A percentile compares a stretch with the other conserved stretches of the same genome.
phyloP scores from a whole-genome alignment of 2,113 vertebrate species.

The Hirundichthys speculiger region DNA sequence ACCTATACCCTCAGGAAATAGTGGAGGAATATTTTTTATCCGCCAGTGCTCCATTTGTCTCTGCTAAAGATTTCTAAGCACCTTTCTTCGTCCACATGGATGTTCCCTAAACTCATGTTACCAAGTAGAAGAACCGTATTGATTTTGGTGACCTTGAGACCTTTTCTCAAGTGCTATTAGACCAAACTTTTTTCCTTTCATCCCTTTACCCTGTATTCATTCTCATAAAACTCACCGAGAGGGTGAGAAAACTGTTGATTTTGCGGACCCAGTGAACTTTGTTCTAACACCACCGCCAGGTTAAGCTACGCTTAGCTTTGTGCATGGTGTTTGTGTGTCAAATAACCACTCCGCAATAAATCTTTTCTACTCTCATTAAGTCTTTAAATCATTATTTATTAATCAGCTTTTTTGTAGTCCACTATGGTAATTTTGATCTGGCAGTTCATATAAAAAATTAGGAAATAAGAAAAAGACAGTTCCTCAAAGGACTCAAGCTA shows the following conservation, averaged over 20 bases:
- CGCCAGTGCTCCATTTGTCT: conserved; percentile 2
- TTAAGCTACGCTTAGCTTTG: neutral
- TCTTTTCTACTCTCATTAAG: too few relatives aligned
- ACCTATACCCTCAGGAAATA: too few relatives aligned
- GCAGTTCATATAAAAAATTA: too few relatives aligned
- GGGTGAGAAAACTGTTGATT: conserved; percentile 23
- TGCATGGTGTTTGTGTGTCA: neutral
- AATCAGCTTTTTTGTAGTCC: too few relatives aligned
- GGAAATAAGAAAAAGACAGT: too few relatives aligned
- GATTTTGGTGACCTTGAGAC: conserved; percentile 41
- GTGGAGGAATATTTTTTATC: too few relatives aligned
- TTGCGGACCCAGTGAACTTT: conserved; percentile 47
- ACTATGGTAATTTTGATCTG: too few relatives aligned
- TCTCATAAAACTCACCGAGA: conserved; percentile 18
- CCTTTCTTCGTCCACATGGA: neutral
- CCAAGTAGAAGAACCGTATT: conserved; percentile 18
- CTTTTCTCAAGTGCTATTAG: conserved; percentile 31
- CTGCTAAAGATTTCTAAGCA: neutral
- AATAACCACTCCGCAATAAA: neutral
- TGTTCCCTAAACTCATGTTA: conserved; percentile 2
- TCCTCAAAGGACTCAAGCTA: too few relatives aligned
- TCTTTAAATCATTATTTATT: too few relatives aligned
- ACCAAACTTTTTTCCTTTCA: conserved; percentile 30
- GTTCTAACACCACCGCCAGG: neutral
- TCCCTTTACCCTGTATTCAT: conserved; percentile 29